Percentiles rank a stretch among this genome's conserved stretches.
Conservation (phyloP, 2,888 invertebrate genomes). For the Mesorhabditis sp. region DNA sequence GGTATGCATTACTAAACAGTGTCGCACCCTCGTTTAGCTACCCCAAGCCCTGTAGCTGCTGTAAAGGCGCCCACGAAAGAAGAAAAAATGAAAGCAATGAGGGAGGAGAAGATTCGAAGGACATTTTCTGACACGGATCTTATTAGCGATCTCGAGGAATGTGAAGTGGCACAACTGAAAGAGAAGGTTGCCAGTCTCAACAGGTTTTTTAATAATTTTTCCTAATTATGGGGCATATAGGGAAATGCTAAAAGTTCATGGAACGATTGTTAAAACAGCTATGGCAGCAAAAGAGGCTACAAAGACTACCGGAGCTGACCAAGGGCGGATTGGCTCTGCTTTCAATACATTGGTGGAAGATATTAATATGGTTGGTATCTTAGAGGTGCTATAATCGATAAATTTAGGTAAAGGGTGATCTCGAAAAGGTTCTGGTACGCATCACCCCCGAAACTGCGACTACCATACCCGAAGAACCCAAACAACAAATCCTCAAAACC, state of each 20-base stretch:
- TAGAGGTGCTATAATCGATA: background rate
- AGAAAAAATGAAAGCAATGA: slow-evolving; percentile 1
- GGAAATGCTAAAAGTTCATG: background rate
- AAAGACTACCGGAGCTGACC: too few relatives aligned
- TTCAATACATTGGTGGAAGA: background rate
- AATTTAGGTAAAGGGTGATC: slow-evolving; percentile 1
- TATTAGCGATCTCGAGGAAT: background rate
- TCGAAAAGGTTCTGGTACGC: background rate
- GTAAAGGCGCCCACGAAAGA: background rate
- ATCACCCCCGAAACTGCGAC: background rate
- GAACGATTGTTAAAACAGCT: background rate
- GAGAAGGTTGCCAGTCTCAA: background rate
- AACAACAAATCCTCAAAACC: background rate
- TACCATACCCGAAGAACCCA: background rate
- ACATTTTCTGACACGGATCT: slow-evolving; percentile 28
- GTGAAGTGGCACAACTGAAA: background rate
- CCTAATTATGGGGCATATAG: background rate
- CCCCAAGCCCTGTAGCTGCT: slow-evolving; percentile 8
- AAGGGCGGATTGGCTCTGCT: background rate
- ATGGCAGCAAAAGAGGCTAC: background rate
- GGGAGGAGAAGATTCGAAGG: slow-evolving; percentile 16
- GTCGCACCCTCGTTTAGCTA: too few relatives aligned
- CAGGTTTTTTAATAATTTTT: background rate
- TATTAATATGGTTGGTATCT: slow-evolving; percentile 4
- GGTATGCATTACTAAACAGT: too few relatives aligned